Evolutionary conservation across 2,113 vertebrate genomes (phyloP).

Genomic region (Cyanoramphus novaezelandiae): DNA sequence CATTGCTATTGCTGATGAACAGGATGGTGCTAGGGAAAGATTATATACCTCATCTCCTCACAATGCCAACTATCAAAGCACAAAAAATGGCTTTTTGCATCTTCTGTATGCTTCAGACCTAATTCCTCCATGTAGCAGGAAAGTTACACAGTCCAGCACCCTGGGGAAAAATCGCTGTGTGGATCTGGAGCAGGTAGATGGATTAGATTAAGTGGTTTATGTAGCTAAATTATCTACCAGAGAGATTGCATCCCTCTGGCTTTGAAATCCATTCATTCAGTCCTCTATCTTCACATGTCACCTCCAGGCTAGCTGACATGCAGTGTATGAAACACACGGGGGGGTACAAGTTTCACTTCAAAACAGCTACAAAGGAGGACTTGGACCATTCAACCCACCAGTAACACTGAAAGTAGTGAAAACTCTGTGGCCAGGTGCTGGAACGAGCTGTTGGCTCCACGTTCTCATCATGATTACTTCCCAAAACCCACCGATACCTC

Average conservation of each 20-base stretch:
- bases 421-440: accelerated
- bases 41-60: neutral
- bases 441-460: neutral
- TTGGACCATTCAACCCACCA: accelerated
- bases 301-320: neutral
- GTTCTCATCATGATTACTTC: accelerated
- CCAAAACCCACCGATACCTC: accelerated
- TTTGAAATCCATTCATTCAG: neutral
- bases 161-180: neutral
- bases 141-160: neutral
- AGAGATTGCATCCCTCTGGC: neutral
- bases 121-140: neutral
- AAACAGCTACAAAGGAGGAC: neutral
- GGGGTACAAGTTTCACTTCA: neutral
- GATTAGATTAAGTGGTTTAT: neutral
- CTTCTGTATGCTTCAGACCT: neutral
- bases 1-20: neutral
- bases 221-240: neutral
- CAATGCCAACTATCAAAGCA: neutral
- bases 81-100: neutral
- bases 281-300: accelerated
- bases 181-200: neutral
- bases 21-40: neutral
- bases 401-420: accelerated
- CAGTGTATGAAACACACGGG: accelerated